These are phyloP conservation scores for Antedon mediterranea DNA, from an alignment of 53 echinoderm and acorn worm genomes.

Conservation along the genomic window DNA sequence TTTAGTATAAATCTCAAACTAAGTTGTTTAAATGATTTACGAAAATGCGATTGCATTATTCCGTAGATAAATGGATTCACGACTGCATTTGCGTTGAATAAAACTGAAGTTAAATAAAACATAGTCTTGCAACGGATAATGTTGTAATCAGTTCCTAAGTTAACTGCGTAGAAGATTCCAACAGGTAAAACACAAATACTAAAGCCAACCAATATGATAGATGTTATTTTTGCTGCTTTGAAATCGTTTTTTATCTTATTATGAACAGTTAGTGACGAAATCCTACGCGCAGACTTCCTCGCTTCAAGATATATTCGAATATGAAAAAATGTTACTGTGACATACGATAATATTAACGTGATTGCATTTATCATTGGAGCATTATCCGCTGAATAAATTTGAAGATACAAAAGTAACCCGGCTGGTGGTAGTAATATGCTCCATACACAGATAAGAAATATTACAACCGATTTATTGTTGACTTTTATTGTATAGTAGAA, in stretches of 20 bases:
- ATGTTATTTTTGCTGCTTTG: background rate
- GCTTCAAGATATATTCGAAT: background rate
- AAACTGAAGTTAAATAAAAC: background rate
- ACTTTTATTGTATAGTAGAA: background rate
- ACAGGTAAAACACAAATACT: background rate
- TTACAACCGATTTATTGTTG: background rate
- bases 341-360: background rate
- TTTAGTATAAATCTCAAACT: too few relatives aligned
- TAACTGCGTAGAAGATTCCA: background rate
- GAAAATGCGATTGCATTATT: background rate
- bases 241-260: background rate
- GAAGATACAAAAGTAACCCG: background rate
- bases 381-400: background rate
- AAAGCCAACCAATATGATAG: background rate
- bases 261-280: background rate
- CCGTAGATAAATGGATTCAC: background rate
- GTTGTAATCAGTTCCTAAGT: background rate
- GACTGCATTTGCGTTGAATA: background rate
- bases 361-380: background rate
- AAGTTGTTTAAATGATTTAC: background rate
- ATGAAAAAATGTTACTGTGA: background rate
- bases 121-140: background rate
- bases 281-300: background rate
- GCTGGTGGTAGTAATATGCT: background rate
- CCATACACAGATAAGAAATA: background rate